Conservation (phyloP, 2,797 vertebrate genomes). For the Etheostoma nigrum region DNA sequence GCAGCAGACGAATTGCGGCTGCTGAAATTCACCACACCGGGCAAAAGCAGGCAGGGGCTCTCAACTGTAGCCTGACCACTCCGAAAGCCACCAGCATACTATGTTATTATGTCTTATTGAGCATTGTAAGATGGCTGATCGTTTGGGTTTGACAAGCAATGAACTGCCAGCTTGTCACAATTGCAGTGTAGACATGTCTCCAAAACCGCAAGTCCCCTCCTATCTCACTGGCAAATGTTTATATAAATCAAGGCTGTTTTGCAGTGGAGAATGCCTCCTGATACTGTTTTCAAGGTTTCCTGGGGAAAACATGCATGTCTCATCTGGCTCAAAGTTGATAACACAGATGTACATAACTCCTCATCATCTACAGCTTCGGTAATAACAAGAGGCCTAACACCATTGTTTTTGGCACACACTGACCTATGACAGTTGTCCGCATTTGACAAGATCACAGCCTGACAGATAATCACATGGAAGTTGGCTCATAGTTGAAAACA, state of each 20-base stretch:
- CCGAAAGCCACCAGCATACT: conserved; percentile 62
- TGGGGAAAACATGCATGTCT: conserved; percentile 54
- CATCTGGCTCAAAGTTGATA: conserved; percentile 72
- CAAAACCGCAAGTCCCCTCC: conserved; percentile 46
- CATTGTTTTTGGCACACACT: conserved; percentile 75
- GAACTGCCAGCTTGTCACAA: conserved; percentile 60
- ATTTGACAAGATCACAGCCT: conserved; percentile 77
- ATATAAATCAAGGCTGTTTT: conserved; percentile 66
- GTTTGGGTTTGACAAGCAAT: conserved; percentile 56
- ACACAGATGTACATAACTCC: conserved; percentile 75
- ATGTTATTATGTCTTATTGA: conserved; percentile 75
- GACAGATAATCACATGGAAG: conserved; percentile 51
- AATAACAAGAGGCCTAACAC: conserved; percentile 71
- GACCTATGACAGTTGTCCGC: conserved; percentile 68
- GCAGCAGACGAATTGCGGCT: conserved; percentile 69
- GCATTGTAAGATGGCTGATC: conserved; percentile 67
- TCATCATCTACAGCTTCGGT: conserved; percentile 43
- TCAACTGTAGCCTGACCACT: conserved; percentile 72
- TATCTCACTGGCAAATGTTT: conserved; percentile 59
- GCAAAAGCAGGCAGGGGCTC: conserved; percentile 56
- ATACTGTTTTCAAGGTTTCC: conserved; percentile 69
- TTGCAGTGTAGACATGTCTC: conserved; percentile 44
- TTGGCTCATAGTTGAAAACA: conserved; percentile 57
- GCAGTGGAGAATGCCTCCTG: conserved; percentile 40
- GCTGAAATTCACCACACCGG: conserved; percentile 59